Evolutionary conservation across 1,140 invertebrate genomes (phyloP).

Genomic region (Macrosteles quadrilineatus): DNA sequence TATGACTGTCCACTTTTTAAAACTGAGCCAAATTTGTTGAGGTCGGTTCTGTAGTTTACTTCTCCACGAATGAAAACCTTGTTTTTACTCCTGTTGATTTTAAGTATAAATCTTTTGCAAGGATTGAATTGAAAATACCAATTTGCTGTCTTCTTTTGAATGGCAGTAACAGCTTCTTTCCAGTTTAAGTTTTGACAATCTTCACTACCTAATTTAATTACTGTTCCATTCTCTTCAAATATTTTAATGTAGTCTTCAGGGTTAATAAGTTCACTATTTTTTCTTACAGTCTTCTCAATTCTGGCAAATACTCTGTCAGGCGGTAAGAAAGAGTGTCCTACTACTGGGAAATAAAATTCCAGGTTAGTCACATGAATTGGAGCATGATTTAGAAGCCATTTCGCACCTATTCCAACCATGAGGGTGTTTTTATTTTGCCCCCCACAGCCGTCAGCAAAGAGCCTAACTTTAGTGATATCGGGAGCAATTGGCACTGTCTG

Average conservation of each 20-base stretch:
- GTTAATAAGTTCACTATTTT: conserved; percentile 37
- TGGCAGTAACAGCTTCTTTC: conserved; percentile 21
- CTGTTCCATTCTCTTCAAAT: conserved; percentile 34
- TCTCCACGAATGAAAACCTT: conserved; percentile 31
- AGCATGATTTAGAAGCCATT: conserved; percentile 40
- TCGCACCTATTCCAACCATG: conserved; percentile 40
- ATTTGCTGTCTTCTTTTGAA: conserved; percentile 1
- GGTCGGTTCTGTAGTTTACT: conserved; percentile 12
- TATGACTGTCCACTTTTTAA: neutral
- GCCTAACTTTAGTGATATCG: conserved; percentile 36
- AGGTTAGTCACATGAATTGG: conserved; percentile 38
- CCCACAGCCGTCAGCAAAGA: conserved; percentile 44
- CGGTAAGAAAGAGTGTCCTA: conserved; percentile 44
- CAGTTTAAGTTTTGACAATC: conserved; percentile 30
- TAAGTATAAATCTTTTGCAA: conserved; percentile 35
- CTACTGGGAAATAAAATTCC: conserved; percentile 41
- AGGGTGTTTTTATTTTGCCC: conserved; percentile 48
- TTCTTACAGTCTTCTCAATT: conserved; percentile 44
- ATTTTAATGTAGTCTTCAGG: conserved; percentile 33
- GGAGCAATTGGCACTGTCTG: conserved; percentile 35
- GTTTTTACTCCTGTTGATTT: conserved; percentile 21
- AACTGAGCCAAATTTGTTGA: conserved; percentile 4
- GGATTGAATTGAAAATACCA: conserved; percentile 37
- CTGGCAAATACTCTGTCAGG: conserved; percentile 45
- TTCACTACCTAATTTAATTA: conserved; percentile 26